These are phyloP conservation scores for Magallana gigas DNA, from an alignment of 1,140 invertebrate species.

Conservation along the genomic window DNA sequence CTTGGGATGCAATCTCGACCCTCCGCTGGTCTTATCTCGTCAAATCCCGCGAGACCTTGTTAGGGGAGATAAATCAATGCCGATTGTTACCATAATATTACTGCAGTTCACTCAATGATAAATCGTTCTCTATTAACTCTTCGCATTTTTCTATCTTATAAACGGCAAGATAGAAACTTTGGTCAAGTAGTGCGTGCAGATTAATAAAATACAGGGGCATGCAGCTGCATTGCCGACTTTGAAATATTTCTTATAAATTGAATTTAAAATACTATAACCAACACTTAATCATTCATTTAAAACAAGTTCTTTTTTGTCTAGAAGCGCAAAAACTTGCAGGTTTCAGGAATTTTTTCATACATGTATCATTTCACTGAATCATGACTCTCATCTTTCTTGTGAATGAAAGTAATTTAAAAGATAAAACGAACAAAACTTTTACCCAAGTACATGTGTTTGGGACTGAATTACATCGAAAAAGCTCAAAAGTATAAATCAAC, in stretches of 20 bases:
- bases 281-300: neutral
- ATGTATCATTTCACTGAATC: constrained; percentile 9
- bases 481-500: too few species aligned
- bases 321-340: neutral
- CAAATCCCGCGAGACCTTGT: constrained; percentile 26
- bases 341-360: neutral
- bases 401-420: constrained; percentile 1
- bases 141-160: neutral
- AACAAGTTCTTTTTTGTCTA: neutral
- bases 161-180: neutral
- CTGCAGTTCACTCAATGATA: constrained; percentile 19
- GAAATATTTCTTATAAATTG: constrained; percentile 35
- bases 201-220: constrained; percentile 10
- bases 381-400: neutral
- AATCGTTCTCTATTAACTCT: constrained; percentile 34
- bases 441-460: too few species aligned
- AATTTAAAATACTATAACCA: constrained; percentile 1
- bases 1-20: neutral
- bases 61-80: constrained; percentile 28
- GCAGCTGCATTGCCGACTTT: constrained; percentile 9
- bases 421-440: neutral
- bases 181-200: constrained; percentile 30
- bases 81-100: constrained; percentile 34
- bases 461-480: too few species aligned
- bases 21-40: neutral